Evolutionary conservation across 2,888 invertebrate genomes (phyloP), one percentile per base, ranked within the genome.

Genomic region (Plebejus anna): DNA sequence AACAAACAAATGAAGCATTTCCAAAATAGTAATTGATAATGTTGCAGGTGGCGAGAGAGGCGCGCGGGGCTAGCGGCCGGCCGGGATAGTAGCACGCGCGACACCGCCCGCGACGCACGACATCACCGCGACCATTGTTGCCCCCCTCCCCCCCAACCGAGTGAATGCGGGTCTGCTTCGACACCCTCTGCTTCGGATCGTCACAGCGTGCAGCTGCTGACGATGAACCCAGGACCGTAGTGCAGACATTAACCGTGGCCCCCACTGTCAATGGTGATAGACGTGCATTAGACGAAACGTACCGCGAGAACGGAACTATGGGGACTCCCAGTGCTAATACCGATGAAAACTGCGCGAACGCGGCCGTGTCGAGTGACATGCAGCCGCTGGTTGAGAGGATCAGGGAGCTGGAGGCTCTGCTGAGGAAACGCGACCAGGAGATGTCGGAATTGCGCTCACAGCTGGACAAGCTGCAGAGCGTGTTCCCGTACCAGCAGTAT

Each of bases 131-230:
- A 89, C 90, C 91, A 86, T 86, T 82, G 82, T 84, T 86, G 86
- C 84, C 83, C 86, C 82, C 88, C 89, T 90, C 90, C 89, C 89
- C 90, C 88, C 88, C 87, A 95, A 90, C 95, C 95, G 95, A 95
- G 96, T 96, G 96, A 96, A 97, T 97, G 97, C 97, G 97, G 96
- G 96, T 97, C 95, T 97, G 97, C 94, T 97, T 97, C 95, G 97
- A 97, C 94, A 96, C 96, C 95, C 95, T 96, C 95, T 97, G 97
- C 96, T 97, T 97, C 96, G 96, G 97, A 96, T 97, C 97, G 95
- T 96, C 96, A 96, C 96, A 96, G 95, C 96, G 96, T 89, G 95
- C 95, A 95, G 95, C 95, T 95, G 96, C 95, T 95, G 96, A 96
- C 95, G 96, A 96, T 95, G 96, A 95, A 89, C 94, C 94, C 91